Base-by-base conservation (phyloP, 2,797 vertebrate species). In the Notolabrus celidotus region DNA sequence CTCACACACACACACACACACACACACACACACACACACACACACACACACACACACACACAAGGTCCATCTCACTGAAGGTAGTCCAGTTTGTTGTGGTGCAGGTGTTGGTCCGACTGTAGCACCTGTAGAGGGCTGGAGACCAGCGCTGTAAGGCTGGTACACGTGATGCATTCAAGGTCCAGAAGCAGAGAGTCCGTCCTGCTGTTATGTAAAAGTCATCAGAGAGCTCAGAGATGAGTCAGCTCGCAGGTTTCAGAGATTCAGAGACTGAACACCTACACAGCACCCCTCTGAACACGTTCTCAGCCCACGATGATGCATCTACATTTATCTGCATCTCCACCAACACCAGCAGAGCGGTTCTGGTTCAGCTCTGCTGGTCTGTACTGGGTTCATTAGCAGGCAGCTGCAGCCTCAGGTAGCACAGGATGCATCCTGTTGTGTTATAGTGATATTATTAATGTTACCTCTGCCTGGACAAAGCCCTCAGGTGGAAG, bases 111-210 rank as follows among this genome's bases (percentile, higher is more conserved):
- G 39, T 56, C 88, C 69, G 75, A 79, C 80, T 86, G 65, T 86
- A 91, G 91, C 92, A 92, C 91, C 91, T 86, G 90, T 65, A 68
- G 68, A 39, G 51, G 65, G 54, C 60, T 80, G 67, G 39, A 77
- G 60, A 7, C 10, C 23, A 55, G 25, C 9, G 1, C 5, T 61
- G 55, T 56, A 79, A 84, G 60, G 73, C 73, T 68, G 56, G 53
- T 36, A 19, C 56, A 46, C 27, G 20, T 25, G 43, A 54, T 43
- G 67, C 17, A 0, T 36, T 75, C 66, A 55, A 71, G 41, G 34
- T 56, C 27, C n/a, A 51, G 14, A 59, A 62, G 20, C 5, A 47
- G 42, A 74, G 79, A 58, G 55, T 45, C 68, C 25, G 42, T 12
- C 50, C 7, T 20, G 7, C 22, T 61, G 20, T 10, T 10, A 11